Evolutionary conservation across 2,888 invertebrate genomes (phyloP), one percentile per base, ranked within the genome.

Genomic region (Torymus auratus): DNA sequence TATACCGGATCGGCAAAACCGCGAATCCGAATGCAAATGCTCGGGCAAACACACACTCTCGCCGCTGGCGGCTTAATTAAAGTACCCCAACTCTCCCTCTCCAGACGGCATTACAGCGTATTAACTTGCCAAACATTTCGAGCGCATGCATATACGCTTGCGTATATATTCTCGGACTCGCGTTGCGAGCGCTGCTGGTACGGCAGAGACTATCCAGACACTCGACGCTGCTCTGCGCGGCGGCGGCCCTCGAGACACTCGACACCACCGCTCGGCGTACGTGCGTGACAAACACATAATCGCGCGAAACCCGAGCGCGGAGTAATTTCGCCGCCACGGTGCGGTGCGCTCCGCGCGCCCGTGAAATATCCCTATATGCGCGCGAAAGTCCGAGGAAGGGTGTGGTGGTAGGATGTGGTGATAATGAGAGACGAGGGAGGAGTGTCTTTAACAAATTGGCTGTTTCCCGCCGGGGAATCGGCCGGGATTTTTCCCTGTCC

Each of bases 181-280:
- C 88, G 90, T 89, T 90, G 89, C 90, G 41, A 5, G 41, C 7
- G 89, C n/a, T n/a, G n/a, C n/a, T n/a, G n/a, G n/a, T 88, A 89
- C 89, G 90, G 89, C 90, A 88, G 88, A 86, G 89, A 88, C 88
- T 90, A 89, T 90, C 89, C 85, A 86, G 86, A 86, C 84, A 87
- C 86, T 85, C 87, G 87, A 88, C 87, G 85, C 88, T 87, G 76
- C 81, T 80, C 15, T n/a, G 23, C 23, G 50, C 15, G 14, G 4
- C 67, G 20, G n/a, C 61, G 81, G 81, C 81, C 62, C 41, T 41
- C 41, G 41, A 41, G 78, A 78, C 68, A 78, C 73, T 68, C 78
- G 78, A 78, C 78, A 78, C 73, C 53, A 12, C 62, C 41, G 41
- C 20, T 20, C n/a, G 20, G 58, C 55, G 68, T 55, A 77, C 80